Evolutionary conservation across 2,888 invertebrate species (phyloP), one percentile per base, ranked within the genome.

Genomic region (Spilosoma lubricipeda): DNA sequence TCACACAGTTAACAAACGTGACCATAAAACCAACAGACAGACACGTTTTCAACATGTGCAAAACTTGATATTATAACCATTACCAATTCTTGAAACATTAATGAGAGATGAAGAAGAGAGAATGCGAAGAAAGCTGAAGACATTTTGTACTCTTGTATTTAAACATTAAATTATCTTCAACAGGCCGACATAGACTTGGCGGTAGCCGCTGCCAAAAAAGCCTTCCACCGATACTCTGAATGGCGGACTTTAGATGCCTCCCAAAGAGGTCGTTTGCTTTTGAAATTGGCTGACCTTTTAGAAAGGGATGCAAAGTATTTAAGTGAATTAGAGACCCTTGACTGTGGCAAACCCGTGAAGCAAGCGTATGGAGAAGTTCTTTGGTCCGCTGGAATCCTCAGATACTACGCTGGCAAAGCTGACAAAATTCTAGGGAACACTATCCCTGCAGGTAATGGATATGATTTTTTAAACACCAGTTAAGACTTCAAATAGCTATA

Each of bases 321-420:
- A 76, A 97, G 97, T 11, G 97, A 98, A 83, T 96, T 99, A 86
- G 99, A 99, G 94, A 99, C 99, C 0, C 90, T 99, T 80, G 99
- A 99, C 92, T 98, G 98, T 92, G 99, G 99, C 30, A 99, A 99
- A 90, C 99, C 99, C 0, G 98, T 97, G 86, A 93, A 96, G 33
- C 95, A 96, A 84, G 96, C 98, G 0, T 93, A 94, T 70, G 96
- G 96, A 30, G 98, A 98, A 90, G 89, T 98, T 0, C 89, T 95
- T 0, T 93, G 96, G 87, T 92, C 97, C 52, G 94, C 97, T 23
- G 96, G 96, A 71, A 96, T 96, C 72, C 85, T 98, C 56, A 97
- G 98, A 78, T 99, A 98, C 90, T 98, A 97, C 92, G 99, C 98
- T 52, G 99, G 99, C 20, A 99, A 98, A 97, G 98, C 98, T 11